phyloP scores from a whole-genome alignment of 23 tunicate genomes.

The Styela plicata region DNA sequence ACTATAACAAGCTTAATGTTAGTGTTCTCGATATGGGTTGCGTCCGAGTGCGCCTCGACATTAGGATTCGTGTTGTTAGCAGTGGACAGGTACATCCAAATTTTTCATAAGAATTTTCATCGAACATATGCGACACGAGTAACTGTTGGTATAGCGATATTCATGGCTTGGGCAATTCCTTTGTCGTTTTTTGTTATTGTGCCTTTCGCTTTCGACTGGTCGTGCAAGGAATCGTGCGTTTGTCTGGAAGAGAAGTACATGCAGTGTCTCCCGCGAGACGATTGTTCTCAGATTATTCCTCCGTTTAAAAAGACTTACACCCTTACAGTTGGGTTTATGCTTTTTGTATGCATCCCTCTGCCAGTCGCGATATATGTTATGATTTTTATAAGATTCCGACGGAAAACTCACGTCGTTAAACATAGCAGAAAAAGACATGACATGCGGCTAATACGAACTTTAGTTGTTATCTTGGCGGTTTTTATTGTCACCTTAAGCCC shows the following conservation, averaged over 20 bases:
- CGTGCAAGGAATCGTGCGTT: conserved; percentile 59
- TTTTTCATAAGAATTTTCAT: conserved; percentile 65
- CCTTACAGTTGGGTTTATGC: conserved; percentile 31
- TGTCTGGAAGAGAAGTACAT: conserved; percentile 50
- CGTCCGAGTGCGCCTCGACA: conserved; percentile 64
- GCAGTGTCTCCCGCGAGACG: conserved; percentile 48
- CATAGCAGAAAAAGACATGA: conserved; percentile 39
- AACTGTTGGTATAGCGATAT: conserved; percentile 57
- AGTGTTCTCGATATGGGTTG: conserved; percentile 65
- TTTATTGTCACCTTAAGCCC: conserved; percentile 62
- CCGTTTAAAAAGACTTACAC: conserved; percentile 70
- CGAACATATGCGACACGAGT: conserved; percentile 50
- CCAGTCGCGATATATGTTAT: conserved; percentile 70
- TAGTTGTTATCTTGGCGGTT: conserved; percentile 48
- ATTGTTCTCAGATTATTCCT: conserved; percentile 78
- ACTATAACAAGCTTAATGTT: conserved; percentile 40
- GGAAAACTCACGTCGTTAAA: conserved; percentile 30
- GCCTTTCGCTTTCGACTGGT: conserved; percentile 50
- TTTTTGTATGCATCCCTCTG: conserved; percentile 48
- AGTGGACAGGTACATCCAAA: conserved; percentile 90
- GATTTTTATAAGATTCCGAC: conserved; percentile 58
- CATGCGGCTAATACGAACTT: conserved; percentile 55
- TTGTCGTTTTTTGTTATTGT: conserved; percentile 35
- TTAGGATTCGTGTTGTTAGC: conserved; percentile 75
- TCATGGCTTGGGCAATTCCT: conserved; percentile 54